Percentiles rank a stretch among this genome's conserved stretches.
Conservation (phyloP, 2,797 vertebrate genomes). For the Rallus crepitans region DNA sequence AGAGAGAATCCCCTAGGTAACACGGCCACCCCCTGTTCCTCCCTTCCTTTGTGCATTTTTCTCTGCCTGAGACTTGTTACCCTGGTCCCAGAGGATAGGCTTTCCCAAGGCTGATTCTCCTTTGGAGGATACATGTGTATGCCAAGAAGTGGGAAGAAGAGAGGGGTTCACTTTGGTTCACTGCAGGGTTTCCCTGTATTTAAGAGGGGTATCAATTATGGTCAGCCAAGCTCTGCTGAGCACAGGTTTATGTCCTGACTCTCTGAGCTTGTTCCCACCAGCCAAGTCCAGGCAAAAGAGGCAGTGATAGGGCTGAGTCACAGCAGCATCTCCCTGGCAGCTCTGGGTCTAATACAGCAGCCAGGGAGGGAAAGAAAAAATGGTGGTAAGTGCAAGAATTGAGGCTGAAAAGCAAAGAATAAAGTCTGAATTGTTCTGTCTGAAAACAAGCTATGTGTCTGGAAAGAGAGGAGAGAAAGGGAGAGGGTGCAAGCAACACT, state of each 20-base stretch:
- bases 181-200: not conserved
- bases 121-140: not conserved
- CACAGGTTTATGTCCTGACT: not conserved
- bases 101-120: not conserved
- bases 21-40: not conserved
- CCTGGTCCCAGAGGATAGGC: not conserved
- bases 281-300: not conserved
- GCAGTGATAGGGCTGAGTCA: not conserved
- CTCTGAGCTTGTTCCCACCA: not conserved
- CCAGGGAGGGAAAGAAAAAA: not conserved
- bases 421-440: not conserved
- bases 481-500: not conserved
- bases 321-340: not conserved
- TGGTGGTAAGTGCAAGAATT: not conserved
- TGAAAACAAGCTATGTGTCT: not conserved
- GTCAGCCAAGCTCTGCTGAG: not conserved
- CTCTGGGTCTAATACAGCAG: not conserved
- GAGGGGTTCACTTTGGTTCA: not conserved
- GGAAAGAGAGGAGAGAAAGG: not conserved
- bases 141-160: not conserved
- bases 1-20: constrained; percentile 14
- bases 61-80: not conserved
- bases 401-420: not conserved
- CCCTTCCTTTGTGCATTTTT: constrained; percentile 6
- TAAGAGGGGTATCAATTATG: not conserved